These are phyloP conservation scores for Eupithecia exiguata DNA, from an alignment of 2,888 invertebrate species.

Conservation along the genomic window DNA sequence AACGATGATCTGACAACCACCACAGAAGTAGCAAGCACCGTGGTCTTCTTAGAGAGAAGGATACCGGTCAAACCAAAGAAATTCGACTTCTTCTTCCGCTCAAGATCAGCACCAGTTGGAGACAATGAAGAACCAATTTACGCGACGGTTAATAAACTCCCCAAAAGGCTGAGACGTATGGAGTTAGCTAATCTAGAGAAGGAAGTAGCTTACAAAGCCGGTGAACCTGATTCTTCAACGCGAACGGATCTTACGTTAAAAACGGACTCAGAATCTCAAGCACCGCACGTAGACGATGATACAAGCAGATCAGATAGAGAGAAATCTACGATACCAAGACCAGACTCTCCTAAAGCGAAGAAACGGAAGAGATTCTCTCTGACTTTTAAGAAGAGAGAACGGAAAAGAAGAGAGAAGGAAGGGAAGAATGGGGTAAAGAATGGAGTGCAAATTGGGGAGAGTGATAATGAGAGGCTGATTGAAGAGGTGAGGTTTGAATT, in stretches of 20 bases:
- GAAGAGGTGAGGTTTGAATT: constrained; percentile 52
- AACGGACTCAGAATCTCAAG: constrained; percentile 75
- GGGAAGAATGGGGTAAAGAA: constrained; percentile 72
- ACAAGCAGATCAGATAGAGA: constrained; percentile 78
- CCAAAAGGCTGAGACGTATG: constrained; percentile 77
- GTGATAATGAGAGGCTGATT: constrained; percentile 77
- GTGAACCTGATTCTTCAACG: constrained; percentile 73
- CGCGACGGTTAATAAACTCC: constrained; percentile 80
- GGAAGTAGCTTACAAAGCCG: constrained; percentile 76
- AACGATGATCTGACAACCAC: constrained; percentile 75
- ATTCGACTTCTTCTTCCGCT: constrained; percentile 79
- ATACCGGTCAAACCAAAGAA: constrained; percentile 78
- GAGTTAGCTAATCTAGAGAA: constrained; percentile 78
- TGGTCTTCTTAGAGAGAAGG: constrained; percentile 79
- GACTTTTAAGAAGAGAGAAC: constrained; percentile 77
- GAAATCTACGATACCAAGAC: constrained; percentile 70
- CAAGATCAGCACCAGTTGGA: constrained; percentile 80
- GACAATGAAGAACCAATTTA: constrained; percentile 80
- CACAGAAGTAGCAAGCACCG: constrained; percentile 81
- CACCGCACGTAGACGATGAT: constrained; percentile 74
- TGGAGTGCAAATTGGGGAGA: constrained; percentile 66
- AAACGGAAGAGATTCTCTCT: constrained; percentile 78
- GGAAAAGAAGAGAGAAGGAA: constrained; percentile 76
- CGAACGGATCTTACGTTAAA: constrained; percentile 73
- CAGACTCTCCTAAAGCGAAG: constrained; percentile 77